Conservation (phyloP, 2,113 vertebrate genomes). For the Isichthys henryi region DNA sequence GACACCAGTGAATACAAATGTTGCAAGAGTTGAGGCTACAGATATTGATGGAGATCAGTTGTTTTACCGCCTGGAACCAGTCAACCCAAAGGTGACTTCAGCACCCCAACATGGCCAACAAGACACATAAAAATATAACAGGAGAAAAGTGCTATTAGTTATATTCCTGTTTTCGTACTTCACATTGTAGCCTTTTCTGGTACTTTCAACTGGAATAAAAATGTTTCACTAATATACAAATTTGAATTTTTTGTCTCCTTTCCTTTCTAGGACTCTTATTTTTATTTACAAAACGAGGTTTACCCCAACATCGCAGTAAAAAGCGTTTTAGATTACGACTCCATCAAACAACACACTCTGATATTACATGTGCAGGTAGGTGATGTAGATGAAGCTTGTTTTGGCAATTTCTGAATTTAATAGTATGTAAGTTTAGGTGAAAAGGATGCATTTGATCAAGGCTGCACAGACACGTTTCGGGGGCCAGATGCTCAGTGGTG, state of each 20-base stretch:
- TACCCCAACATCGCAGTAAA: conserved; percentile 65
- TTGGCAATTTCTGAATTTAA: neutral
- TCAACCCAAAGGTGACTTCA: conserved; percentile 36
- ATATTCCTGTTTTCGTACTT: neutral
- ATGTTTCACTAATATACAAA: neutral
- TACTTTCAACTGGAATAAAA: neutral
- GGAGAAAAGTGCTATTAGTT: neutral
- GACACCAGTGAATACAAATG: conserved; percentile 47
- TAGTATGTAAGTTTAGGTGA: neutral
- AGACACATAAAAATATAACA: neutral
- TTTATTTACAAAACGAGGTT: conserved; percentile 63
- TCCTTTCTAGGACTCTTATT: conserved; percentile 61
- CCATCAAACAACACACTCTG: conserved; percentile 53
- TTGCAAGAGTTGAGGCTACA: conserved; percentile 50
- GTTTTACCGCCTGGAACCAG: conserved; percentile 55
- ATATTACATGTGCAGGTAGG: conserved; percentile 68
- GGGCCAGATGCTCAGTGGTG: too few relatives aligned
- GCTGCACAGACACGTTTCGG: neutral
- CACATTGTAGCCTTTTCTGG: neutral
- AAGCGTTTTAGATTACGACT: conserved; percentile 67
- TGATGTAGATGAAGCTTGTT: neutral
- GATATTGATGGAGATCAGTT: conserved; percentile 57
- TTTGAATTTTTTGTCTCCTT: neutral
- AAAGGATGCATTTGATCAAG: neutral
- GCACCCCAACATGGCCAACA: neutral